phyloP scores from a whole-genome alignment of 2,797 vertebrate genomes.

The Pitangus sulphuratus region DNA sequence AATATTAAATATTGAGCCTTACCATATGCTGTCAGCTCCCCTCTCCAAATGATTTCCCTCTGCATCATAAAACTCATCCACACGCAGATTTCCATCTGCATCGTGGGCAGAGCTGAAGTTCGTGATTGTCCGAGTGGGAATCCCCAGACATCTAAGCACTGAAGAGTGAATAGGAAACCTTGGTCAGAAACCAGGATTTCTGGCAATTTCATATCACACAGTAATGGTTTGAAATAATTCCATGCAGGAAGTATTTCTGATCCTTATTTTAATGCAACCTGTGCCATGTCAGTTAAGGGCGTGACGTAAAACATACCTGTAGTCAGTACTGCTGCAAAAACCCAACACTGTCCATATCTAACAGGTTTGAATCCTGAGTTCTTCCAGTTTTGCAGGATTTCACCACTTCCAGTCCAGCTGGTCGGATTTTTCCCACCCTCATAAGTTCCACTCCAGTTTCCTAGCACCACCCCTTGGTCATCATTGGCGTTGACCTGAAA shows the following conservation, averaged over 20 bases:
- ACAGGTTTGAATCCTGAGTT: slow-evolving; percentile 79
- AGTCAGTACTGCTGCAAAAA: slow-evolving; percentile 91
- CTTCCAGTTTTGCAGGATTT: slow-evolving; percentile 90
- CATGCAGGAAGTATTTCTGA: background rate
- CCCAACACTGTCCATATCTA: slow-evolving; percentile 95
- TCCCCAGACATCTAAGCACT: slow-evolving; percentile 90
- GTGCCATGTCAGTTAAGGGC: background rate
- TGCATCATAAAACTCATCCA: slow-evolving; percentile 83
- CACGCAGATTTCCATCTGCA: slow-evolving; percentile 82
- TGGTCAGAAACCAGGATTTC: background rate
- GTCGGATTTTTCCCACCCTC: slow-evolving; percentile 80
- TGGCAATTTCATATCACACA: background rate
- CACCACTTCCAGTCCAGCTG: slow-evolving; percentile 90
- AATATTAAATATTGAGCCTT: background rate
- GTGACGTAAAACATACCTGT: slow-evolving; percentile 82
- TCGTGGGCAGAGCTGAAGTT: slow-evolving; percentile 95
- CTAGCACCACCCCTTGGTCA: slow-evolving; percentile 86
- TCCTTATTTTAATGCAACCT: background rate
- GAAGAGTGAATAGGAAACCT: background rate
- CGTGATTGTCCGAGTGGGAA: slow-evolving; percentile 90
- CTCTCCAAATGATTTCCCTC: slow-evolving; percentile 67
- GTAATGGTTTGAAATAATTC: background rate
- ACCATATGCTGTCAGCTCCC: slow-evolving; percentile 77
- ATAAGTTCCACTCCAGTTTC: slow-evolving; percentile 88
- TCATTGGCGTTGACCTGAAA: slow-evolving; percentile 88